Evolutionary conservation across 2,113 vertebrate genomes (phyloP), one percentile per base, ranked within the genome.

Genomic region (Atractosteus spatula): DNA sequence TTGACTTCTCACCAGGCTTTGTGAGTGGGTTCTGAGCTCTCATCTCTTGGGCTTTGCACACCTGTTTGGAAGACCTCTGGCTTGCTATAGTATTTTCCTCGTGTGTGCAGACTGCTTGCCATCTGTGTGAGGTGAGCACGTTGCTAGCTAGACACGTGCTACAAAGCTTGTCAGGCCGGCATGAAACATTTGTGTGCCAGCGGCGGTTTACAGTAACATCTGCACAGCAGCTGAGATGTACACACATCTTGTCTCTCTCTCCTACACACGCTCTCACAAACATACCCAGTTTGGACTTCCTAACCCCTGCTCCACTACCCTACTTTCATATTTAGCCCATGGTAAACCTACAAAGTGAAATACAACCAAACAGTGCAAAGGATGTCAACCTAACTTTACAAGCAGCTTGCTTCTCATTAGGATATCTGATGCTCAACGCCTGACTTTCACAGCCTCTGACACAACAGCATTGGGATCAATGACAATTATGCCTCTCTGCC

Each of bases 221-320:
- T 66, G 41, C 59, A 80, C 74, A 68, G 69, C 61, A 0, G 68
- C 77, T 75, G 56, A 72, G 55, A 55, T 7, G 75, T 55, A 55
- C 57, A 70, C n/a, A 62, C 13, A 67, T 71, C 43, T 54, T 66
- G 43, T 51, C 72, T 71, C 54, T n/a, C 16, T 61, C 3, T 65
- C 74, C 68, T 54, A 76, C 70, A 70, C 41, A 51, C 73, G 67
- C 74, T 66, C 16, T 8, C 69, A 77, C 16, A 61, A 83, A 84
- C 77, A 80, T 72, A 72, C 79, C 62, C 59, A 57, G 16, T 74
- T 59, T 74, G 74, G 55, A 65, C 77, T 75, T 62, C 47, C 76
- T 86, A 83, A 86, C 82, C 80, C 86, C 84, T 77, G 86, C 81
- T 83, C 86, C 83, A 88, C 81, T 88, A 82, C 84, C 88, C 86